These are phyloP conservation scores for Enteromius viviparus DNA, from an alignment of 2,797 vertebrate genomes.

Conservation along the genomic window DNA sequence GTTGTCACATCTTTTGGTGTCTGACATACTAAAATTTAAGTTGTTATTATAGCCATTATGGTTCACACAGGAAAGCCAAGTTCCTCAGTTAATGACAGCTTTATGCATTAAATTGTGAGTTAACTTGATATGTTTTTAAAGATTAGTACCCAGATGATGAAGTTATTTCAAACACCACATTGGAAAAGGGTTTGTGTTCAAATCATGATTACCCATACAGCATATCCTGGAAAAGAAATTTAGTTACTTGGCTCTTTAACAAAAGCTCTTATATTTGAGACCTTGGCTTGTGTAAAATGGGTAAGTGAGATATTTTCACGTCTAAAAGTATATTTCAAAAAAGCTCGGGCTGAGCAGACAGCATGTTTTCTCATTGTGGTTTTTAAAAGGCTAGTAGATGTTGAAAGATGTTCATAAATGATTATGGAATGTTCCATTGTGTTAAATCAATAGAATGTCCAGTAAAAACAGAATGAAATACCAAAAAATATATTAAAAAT, in stretches of 20 bases:
- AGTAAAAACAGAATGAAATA: conserved; percentile 20
- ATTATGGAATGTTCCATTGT: conserved; percentile 34
- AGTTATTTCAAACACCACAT: conserved; percentile 12
- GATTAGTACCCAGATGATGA: conserved; percentile 18
- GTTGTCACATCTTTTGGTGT: background rate
- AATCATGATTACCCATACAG: conserved; percentile 6
- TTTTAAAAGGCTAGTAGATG: conserved; percentile 22
- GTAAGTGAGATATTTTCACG: conserved; percentile 35
- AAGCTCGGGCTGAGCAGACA: conserved; percentile 21
- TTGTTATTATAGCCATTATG: conserved; percentile 7
- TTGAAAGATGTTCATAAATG: conserved; percentile 19
- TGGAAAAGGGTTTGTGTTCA: conserved; percentile 27
- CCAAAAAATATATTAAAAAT: background rate
- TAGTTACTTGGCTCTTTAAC: conserved; percentile 45
- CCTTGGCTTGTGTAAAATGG: conserved; percentile 29
- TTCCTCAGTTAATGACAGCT: background rate
- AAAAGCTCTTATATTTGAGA: conserved; percentile 31
- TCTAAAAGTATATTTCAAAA: conserved; percentile 33
- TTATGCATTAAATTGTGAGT: background rate
- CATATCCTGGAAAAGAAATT: conserved; percentile 39
- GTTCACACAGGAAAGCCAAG: conserved; percentile 21
- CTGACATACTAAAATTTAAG: background rate
- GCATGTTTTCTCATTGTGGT: conserved; percentile 40
- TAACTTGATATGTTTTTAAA: conserved; percentile 19
- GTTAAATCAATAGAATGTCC: conserved; percentile 1